A percentile compares a stretch with the other conserved stretches of the same genome.
Evolutionary conservation across 2,113 vertebrate species (phyloP).

Genomic region (Percina caprodes): DNA sequence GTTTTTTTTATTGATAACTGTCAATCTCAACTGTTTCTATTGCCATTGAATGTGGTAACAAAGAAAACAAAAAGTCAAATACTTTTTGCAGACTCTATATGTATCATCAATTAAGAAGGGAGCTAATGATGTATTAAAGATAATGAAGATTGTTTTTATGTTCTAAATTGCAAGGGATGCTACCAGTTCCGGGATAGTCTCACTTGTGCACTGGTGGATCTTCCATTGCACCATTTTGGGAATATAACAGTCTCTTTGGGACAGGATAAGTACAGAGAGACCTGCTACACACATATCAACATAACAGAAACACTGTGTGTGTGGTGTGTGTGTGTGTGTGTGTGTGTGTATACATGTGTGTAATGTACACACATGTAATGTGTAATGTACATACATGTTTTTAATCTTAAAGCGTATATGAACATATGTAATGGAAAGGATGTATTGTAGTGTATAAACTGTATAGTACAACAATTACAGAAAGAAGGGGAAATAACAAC

Average conservation of each 20-base stretch:
- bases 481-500: neutral
- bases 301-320: neutral
- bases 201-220: constrained; percentile 43
- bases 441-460: neutral
- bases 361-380: no score
- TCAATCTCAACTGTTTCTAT: neutral
- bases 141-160: constrained; percentile 59
- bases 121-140: constrained; percentile 38
- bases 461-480: neutral
- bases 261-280: neutral
- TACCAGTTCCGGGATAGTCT: constrained; percentile 42
- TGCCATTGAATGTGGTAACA: neutral
- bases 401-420: neutral
- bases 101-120: constrained; percentile 3
- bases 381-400: no score
- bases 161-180: constrained; percentile 45
- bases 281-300: neutral
- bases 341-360: neutral
- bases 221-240: constrained; percentile 48
- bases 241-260: constrained; percentile 45
- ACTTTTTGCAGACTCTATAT: neutral
- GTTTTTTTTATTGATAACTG: neutral
- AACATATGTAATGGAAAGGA: neutral
- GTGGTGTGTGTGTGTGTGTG: neutral
- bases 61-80: neutral